phyloP scores from a whole-genome alignment of 30 jellyfish, hydroid and myxozoan genomes.

The Aurelia aurita complex sp. Pacific region DNA sequence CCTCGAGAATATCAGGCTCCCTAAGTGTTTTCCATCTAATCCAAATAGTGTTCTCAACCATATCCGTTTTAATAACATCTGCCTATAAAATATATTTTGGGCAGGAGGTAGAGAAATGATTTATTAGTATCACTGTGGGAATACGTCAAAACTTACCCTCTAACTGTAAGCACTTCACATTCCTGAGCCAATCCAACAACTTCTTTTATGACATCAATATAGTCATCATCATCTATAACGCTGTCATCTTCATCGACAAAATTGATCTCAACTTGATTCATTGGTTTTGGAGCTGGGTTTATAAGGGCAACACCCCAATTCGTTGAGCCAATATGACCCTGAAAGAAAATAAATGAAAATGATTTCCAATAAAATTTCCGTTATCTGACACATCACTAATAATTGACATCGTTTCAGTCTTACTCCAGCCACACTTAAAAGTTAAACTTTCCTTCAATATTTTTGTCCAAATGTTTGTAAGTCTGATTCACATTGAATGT shows the following conservation, averaged over 20 bases:
- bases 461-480: too few species aligned
- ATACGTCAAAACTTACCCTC: slow-evolving; percentile 77
- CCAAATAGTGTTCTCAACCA: too few species aligned
- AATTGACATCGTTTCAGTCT: too few species aligned
- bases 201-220: slow-evolving; percentile 40
- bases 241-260: slow-evolving; percentile 59
- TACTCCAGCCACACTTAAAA: too few species aligned
- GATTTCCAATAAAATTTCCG: background rate
- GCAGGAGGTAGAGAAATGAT: too few species aligned
- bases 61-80: too few species aligned
- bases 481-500: too few species aligned
- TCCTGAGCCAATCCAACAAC: slow-evolving; percentile 81
- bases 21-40: too few species aligned
- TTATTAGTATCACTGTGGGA: too few species aligned
- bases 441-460: too few species aligned
- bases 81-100: too few species aligned
- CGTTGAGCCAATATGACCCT: slow-evolving; percentile 88
- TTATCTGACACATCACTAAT: background rate
- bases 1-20: too few species aligned
- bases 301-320: slow-evolving; percentile 70
- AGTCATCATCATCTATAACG: slow-evolving; percentile 50
- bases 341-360: background rate
- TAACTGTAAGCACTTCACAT: slow-evolving; percentile 78
- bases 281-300: slow-evolving; percentile 38
- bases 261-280: slow-evolving; percentile 8